Base-by-base conservation (phyloP, 1,140 invertebrate species). In the Trichonephila clavata region DNA sequence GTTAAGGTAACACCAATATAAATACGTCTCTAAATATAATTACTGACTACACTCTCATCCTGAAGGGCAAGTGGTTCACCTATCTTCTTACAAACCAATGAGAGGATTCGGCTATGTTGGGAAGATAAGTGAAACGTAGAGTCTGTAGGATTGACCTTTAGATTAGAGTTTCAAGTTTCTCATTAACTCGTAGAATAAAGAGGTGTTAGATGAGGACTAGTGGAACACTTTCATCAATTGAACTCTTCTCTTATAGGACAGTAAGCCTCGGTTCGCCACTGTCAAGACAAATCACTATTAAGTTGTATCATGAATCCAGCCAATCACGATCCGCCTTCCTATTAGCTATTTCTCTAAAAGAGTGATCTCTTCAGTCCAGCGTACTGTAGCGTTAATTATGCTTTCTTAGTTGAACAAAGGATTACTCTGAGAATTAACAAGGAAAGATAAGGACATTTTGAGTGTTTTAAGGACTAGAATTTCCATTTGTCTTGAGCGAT, bases 131-230 rank as follows among this genome's bases (percentile, higher is more conserved):
- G 39, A 27, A 50, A 59, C 50, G n/a, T 14, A 32, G 27, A 81
- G 18, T 20, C 81, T 50, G n/a, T 77, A 77, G 71, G 16, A 39
- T 27, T 7, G 32, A 77, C 24, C 71, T 59, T 83, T 57, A n/a
- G 21, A 83, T 83, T 83, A 57, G 71, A 77, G 50, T 50, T 81
- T 81, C 32, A 50, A 81, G 77, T 59, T 83, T 5, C 81, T 59
- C 81, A 83, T 83, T 83, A 83, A 57, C 81, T 83, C 81, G 20
- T 59, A 57, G 81, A 83, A 83, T 83, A 43, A 43, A 83, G 81
- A 83, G 39, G 81, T 83, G 81, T 83, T 83, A 59, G 50, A 83
- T 59, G 24, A n/a, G 50, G 20, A n/a, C 39, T 39, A 83, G n/a
- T 77, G 71, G 71, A 77, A 77, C 71, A 68, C 65, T 81, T 81